A percentile compares a stretch with the other conserved stretches of the same genome.
Conservation (phyloP, 1,140 invertebrate genomes). For the Calliphora vicina region DNA sequence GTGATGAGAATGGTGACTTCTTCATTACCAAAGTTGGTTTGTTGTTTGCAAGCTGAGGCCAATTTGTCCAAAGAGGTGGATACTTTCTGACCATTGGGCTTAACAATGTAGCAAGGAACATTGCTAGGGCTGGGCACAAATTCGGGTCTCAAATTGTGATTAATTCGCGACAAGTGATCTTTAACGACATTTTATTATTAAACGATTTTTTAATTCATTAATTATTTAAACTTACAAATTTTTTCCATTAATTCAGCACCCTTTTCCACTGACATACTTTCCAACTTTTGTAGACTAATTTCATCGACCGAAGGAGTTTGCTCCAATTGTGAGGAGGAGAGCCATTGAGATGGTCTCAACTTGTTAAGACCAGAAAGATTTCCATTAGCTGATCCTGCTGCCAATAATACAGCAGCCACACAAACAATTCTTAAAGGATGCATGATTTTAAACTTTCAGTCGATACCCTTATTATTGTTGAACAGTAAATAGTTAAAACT, state of each 20-base stretch:
- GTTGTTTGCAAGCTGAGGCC: slow-evolving; percentile 50
- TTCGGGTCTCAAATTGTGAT: slow-evolving; percentile 46
- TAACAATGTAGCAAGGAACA: slow-evolving; percentile 51
- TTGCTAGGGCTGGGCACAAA: slow-evolving; percentile 52
- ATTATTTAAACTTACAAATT: slow-evolving; percentile 45
- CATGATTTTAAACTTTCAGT: neutral
- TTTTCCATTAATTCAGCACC: slow-evolving; percentile 46
- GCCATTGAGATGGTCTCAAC: slow-evolving; percentile 27
- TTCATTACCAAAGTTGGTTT: slow-evolving; percentile 53
- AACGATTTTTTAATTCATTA: neutral
- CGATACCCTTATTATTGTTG: neutral
- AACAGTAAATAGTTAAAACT: neutral
- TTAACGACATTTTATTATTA: neutral
- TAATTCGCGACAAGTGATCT: slow-evolving; percentile 57
- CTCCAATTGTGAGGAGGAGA: slow-evolving; percentile 5
- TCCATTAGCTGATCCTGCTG: neutral
- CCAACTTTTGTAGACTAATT: slow-evolving; percentile 10
- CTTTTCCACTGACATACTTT: slow-evolving; percentile 34
- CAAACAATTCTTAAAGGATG: slow-evolving; percentile 18
- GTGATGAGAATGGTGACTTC: slow-evolving; percentile 59
- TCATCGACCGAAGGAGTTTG: slow-evolving; percentile 5
- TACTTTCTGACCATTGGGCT: slow-evolving; percentile 49
- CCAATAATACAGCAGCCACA: neutral
- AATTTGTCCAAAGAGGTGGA: slow-evolving; percentile 52
- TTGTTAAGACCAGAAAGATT: neutral